Percentiles rank a stretch among this genome's conserved stretches.
Evolutionary conservation across 2,797 vertebrate genomes (phyloP).

Genomic region (Cuniculus paca): DNA sequence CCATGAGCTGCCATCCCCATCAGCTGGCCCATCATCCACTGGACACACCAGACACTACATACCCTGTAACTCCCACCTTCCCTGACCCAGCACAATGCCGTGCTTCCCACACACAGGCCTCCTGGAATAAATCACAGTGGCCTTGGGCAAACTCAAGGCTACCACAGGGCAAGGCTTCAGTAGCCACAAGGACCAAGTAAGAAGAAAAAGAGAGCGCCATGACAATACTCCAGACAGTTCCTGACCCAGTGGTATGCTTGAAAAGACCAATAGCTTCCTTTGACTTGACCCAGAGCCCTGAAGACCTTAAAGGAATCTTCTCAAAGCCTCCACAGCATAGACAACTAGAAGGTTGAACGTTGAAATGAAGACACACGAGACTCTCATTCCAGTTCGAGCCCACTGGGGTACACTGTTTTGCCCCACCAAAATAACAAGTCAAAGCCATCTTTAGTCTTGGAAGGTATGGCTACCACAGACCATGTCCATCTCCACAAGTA

Average conservation of each 20-base stretch:
- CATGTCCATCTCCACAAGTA: not conserved
- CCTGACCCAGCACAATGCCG: not conserved
- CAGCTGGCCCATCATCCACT: too few species aligned
- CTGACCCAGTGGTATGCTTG: not conserved
- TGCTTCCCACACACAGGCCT: fast-evolving
- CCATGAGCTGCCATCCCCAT: not conserved
- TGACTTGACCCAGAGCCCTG: not conserved
- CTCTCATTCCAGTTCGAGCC: not conserved
- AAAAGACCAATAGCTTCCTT: not conserved
- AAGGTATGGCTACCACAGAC: not conserved
- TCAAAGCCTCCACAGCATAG: not conserved
- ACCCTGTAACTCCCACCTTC: fast-evolving
- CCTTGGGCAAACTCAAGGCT: not conserved
- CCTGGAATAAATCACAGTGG: not conserved
- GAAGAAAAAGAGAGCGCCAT: fast-evolving
- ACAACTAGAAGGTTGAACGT: not conserved
- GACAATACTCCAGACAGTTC: not conserved
- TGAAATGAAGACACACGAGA: not conserved
- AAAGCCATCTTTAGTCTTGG: not conserved
- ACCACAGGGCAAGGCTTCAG: not conserved
- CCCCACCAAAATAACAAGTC: not conserved
- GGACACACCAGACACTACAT: not conserved
- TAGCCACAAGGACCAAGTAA: not conserved
- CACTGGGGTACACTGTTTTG: fast-evolving
- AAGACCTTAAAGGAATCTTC: not conserved